Base-by-base conservation (phyloP, 2,113 vertebrate genomes). In the Physeter macrocephalus region DNA sequence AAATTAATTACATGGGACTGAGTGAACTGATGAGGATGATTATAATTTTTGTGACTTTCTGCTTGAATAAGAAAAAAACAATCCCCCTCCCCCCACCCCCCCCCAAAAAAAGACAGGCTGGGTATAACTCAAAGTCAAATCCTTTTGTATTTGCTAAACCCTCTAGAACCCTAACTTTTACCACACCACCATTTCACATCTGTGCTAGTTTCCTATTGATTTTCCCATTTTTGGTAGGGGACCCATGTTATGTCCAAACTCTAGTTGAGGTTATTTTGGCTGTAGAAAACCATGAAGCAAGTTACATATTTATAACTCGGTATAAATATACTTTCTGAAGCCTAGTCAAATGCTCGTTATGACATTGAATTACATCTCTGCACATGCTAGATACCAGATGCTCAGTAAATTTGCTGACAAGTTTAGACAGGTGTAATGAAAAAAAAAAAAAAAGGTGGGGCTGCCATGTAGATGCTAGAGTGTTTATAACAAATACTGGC, bases 371-470 rank as follows among this genome's bases (percentile, higher is more conserved):
- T 54, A 9, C 54, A 69, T 93, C 11, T 90, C 17, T 67, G 23
- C 41, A 69, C 75, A 62, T 62, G 36, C n/a, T 69, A 34, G 69
- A 39, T 83, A 75, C 57, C 83, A 93, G 64, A 20, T 93, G 82
- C n/a, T 97, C 69, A 69, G 41, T 80, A 69, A 81, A 75, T 90
- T 84, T 88, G 62, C 31, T 75, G 57, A 82, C 36, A 75, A 67
- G n/a, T 62, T 67, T 84, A 90, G 69, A 36, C 41, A 87, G 66
- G 31, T 75, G 8, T 82, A 80, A 62, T 62, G 15, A 49, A 94
- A 93, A 77, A 34, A 11, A 82, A 69, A 85, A 93, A 77, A 34
- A 11, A 82, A 69, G 81, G 20, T 41, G 5, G 3, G n/a, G 13
- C 14, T 88, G 21, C 36, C 88, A 29, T 49, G 11, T 41, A 84